A percentile compares a stretch with the other conserved stretches of the same genome.
These are phyloP conservation scores for Pogonomyrmex californicus DNA, from an alignment of 1,140 invertebrate species.

Conservation along the genomic window DNA sequence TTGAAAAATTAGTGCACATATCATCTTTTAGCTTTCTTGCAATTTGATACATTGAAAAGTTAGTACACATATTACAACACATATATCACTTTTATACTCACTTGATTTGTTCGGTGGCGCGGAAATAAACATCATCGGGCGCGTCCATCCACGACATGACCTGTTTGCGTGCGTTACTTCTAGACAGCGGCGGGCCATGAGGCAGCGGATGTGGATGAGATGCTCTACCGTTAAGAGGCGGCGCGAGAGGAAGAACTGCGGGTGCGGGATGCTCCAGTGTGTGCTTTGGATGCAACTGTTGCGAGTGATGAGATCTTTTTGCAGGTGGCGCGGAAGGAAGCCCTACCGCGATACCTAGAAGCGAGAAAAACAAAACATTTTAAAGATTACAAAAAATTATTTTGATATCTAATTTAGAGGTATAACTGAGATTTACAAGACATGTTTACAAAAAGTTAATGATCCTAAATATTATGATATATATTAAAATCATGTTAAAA, in stretches of 20 bases:
- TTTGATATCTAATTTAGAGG: background rate
- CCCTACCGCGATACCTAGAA: conserved; percentile 82
- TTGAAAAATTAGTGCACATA: background rate
- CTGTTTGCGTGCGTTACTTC: conserved; percentile 92
- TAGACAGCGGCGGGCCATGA: conserved; percentile 86
- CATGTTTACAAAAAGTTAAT: background rate
- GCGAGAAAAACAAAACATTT: background rate
- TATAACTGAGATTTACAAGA: background rate
- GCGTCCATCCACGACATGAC: conserved; percentile 99
- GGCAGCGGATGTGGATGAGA: conserved; percentile 81
- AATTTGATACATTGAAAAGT: conserved; percentile 69
- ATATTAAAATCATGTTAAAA: background rate
- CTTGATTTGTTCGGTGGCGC: conserved; percentile 96
- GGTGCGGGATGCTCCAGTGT: conserved; percentile 80
- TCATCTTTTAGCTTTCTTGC: conserved; percentile 92
- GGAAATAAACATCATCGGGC: conserved; percentile 98
- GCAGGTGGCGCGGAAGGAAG: conserved; percentile 90
- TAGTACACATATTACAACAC: background rate
- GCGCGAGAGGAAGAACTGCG: conserved; percentile 80
- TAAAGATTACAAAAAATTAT: background rate
- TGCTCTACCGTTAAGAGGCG: conserved; percentile 84
- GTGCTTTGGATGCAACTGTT: conserved; percentile 81
- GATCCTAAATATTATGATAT: background rate
- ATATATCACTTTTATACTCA: conserved; percentile 86
- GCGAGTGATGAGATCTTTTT: conserved; percentile 90